A percentile compares a stretch with the other conserved stretches of the same genome.
phyloP scores from a whole-genome alignment of 2,888 invertebrate species.

The Phorcus lineatus region DNA sequence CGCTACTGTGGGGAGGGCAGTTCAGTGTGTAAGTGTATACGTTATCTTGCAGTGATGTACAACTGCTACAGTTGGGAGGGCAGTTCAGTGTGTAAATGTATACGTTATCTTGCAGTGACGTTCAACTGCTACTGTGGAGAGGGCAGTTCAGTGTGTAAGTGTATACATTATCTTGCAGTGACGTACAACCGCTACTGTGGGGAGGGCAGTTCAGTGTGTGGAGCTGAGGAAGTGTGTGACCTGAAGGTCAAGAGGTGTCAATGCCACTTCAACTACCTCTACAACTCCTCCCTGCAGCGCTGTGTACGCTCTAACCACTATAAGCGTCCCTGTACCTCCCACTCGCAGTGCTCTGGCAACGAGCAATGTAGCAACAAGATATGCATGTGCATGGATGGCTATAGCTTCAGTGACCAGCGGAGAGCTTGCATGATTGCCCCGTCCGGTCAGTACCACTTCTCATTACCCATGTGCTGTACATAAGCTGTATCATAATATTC shows the following conservation, averaged over 20 bases:
- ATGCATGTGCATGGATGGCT: not conserved
- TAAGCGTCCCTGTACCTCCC: not conserved
- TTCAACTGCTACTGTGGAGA: too few relatives aligned
- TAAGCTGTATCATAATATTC: too few relatives aligned
- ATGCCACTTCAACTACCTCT: not conserved
- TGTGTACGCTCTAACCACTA: not conserved
- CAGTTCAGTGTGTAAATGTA: too few relatives aligned
- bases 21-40: too few relatives aligned
- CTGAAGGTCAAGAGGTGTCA: not conserved
- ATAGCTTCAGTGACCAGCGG: not conserved
- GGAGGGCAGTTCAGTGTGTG: not conserved
- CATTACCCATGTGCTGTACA: not conserved
- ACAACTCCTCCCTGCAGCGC: not conserved
- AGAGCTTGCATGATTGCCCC: not conserved
- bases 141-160: too few relatives aligned
- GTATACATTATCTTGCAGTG: not conserved
- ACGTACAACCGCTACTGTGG: constrained; percentile 22
- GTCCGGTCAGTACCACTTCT: not conserved
- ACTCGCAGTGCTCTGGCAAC: not conserved
- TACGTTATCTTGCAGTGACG: too few relatives aligned
- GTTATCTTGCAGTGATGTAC: too few relatives aligned
- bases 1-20: too few relatives aligned
- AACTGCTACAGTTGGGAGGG: too few relatives aligned
- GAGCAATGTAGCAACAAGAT: not conserved
- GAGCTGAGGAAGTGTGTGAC: not conserved